phyloP scores from a whole-genome alignment of 2,888 invertebrate species.

The Erynnis tages region DNA sequence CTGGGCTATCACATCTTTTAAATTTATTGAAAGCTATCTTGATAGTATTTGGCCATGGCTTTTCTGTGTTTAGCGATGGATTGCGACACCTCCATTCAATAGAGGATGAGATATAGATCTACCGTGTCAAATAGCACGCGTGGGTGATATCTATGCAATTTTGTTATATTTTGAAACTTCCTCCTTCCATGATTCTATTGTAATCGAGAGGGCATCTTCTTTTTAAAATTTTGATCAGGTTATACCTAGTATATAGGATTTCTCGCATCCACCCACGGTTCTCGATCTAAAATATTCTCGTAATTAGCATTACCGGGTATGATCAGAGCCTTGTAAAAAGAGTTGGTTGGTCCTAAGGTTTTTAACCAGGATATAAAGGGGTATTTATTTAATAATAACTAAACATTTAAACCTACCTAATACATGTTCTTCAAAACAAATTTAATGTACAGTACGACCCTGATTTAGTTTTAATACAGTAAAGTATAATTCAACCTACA shows the following conservation, averaged over 20 bases:
- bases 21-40: constrained; percentile 62
- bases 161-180: constrained; percentile 3
- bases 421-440: too few species aligned
- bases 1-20: too few species aligned
- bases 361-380: too few species aligned
- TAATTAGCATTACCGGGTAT: too few species aligned
- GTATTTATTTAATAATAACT: too few species aligned
- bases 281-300: too few species aligned
- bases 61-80: constrained; percentile 56
- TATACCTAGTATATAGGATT: background rate
- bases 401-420: too few species aligned
- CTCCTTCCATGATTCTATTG: background rate
- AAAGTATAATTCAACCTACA: constrained; percentile 20
- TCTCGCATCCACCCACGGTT: too few species aligned
- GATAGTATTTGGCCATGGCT: constrained; percentile 69
- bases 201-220: too few species aligned
- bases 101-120: constrained; percentile 46
- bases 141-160: constrained; percentile 7
- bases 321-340: too few species aligned
- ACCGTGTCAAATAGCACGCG: constrained; percentile 34
- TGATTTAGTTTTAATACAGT: constrained; percentile 1
- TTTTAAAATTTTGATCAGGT: background rate
- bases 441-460: too few species aligned
- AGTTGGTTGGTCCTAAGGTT: too few species aligned
- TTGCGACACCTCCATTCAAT: constrained; percentile 57